Conservation (phyloP, 2,113 vertebrate genomes). For the Dermatemys mawii region DNA sequence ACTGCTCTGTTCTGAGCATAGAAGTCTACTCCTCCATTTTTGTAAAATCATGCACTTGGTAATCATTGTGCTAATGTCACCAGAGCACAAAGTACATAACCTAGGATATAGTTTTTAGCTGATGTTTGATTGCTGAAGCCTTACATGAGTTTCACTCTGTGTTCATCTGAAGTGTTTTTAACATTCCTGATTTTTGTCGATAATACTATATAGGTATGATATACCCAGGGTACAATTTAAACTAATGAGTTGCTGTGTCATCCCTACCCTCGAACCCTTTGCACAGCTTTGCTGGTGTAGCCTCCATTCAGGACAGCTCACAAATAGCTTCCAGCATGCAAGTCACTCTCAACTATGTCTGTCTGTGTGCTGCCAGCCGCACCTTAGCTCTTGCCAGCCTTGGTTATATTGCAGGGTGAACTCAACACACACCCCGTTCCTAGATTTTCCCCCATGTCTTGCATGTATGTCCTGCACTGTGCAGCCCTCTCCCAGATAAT, state of each 20-base stretch:
- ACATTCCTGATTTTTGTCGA: no score
- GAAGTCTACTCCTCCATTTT: background rate
- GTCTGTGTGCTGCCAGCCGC: background rate
- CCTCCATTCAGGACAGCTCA: background rate
- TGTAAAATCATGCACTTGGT: background rate
- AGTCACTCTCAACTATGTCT: background rate
- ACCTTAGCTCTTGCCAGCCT: background rate
- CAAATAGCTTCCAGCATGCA: background rate
- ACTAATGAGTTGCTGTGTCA: no score
- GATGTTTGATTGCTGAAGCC: background rate
- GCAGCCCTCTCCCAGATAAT: background rate
- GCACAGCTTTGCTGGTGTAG: background rate
- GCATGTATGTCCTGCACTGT: background rate
- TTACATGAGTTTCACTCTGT: background rate
- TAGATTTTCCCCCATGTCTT: background rate
- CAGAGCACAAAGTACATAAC: background rate
- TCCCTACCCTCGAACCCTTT: no score
- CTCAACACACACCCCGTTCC: background rate
- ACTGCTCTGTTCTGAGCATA: background rate
- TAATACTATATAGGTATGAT: no score
- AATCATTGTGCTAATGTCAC: background rate
- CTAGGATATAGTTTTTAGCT: background rate
- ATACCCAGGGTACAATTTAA: no score
- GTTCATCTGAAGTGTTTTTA: background rate
- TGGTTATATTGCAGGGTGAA: background rate